A percentile compares a stretch with the other conserved stretches of the same genome.
These are phyloP conservation scores for Sebastes hopkinsi DNA, from an alignment of 2,797 vertebrate species.

Conservation along the genomic window DNA sequence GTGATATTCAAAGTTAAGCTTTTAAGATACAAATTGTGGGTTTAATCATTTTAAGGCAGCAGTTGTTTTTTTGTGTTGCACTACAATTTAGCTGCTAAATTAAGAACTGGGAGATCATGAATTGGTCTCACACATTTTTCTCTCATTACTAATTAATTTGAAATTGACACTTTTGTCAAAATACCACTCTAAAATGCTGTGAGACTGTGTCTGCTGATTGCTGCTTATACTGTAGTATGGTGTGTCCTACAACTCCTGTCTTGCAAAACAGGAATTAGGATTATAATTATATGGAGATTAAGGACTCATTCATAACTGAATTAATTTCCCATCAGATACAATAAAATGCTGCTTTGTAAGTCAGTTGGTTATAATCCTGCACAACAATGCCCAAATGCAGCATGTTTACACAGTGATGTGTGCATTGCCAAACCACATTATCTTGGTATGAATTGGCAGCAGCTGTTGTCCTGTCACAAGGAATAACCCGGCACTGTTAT, in stretches of 20 bases:
- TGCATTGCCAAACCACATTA: conserved; percentile 20
- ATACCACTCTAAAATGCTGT: neutral
- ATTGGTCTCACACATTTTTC: neutral
- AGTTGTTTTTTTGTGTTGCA: neutral
- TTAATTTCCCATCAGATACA: neutral
- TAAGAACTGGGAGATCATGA: neutral
- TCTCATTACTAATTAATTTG: neutral
- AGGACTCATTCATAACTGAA: neutral
- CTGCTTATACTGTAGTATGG: neutral
- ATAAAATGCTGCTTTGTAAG: neutral
- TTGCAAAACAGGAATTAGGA: neutral
- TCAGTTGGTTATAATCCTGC: neutral
- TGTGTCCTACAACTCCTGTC: neutral
- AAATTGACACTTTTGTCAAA: neutral
- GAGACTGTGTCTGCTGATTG: neutral
- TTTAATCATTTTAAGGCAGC: neutral
- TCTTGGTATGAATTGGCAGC: conserved; percentile 21
- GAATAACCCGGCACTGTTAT: conserved; percentile 15
- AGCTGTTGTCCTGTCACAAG: conserved; percentile 33
- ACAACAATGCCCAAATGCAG: neutral
- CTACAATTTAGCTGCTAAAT: neutral
- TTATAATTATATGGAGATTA: neutral
- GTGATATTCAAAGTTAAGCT: neutral
- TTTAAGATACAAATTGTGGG: neutral
- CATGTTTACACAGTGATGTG: conserved; percentile 20